Conservation (phyloP, 2,113 vertebrate genomes). For the Orthonyx spaldingii region DNA sequence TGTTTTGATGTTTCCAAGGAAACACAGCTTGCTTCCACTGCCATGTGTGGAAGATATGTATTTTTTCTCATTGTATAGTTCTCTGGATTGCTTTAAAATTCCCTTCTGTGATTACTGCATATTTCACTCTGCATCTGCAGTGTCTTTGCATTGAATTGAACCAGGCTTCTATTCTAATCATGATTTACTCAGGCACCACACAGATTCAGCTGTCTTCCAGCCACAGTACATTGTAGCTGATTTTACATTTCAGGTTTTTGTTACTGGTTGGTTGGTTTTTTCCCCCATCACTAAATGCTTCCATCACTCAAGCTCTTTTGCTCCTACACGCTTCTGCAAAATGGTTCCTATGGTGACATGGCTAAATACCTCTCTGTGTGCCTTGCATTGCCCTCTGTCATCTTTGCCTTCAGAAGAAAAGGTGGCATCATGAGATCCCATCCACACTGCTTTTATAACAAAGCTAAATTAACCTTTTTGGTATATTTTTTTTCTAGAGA, state of each 20-base stretch:
- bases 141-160: not conserved
- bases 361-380: not conserved
- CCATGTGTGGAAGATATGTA: not conserved
- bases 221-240: not conserved
- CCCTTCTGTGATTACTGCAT: not conserved
- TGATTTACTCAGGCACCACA: not conserved
- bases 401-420: not conserved
- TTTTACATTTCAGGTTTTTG: not conserved
- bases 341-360: constrained; percentile 44
- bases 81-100: constrained; percentile 18
- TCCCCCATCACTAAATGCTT: not conserved
- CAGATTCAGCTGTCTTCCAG: not conserved
- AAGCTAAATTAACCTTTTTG: not conserved
- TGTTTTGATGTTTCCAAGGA: constrained; percentile 56
- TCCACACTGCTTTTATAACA: not conserved
- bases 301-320: not conserved
- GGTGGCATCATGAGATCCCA: not conserved
- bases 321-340: not conserved
- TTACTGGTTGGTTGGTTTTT: not conserved
- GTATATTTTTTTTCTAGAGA: not conserved
- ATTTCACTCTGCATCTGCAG: constrained; percentile 16
- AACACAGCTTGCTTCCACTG: constrained; percentile 32
- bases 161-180: not conserved
- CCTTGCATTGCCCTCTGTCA: not conserved
- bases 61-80: constrained; percentile 5